Conservation (phyloP, 2,113 vertebrate genomes). For the Perca schrenkii region DNA sequence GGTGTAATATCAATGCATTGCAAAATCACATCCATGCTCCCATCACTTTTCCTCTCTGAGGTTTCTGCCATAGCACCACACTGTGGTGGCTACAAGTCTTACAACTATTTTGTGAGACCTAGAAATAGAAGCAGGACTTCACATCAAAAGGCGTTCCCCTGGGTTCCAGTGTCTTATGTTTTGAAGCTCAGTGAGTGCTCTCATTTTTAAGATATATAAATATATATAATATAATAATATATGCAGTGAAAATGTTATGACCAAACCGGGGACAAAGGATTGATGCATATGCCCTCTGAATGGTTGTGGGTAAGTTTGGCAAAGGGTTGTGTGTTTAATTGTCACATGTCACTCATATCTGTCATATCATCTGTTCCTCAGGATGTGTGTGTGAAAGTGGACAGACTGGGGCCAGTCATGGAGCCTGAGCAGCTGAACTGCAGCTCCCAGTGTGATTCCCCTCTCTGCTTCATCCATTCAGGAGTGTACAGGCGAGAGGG, state of each 20-base stretch:
- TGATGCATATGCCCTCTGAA: neutral
- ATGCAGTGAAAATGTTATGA: neutral
- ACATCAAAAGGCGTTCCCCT: neutral
- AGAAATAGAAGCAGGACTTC: neutral
- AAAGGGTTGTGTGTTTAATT: neutral
- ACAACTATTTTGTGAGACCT: conserved; percentile 26
- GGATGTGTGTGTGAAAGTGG: conserved; percentile 66
- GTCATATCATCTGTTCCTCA: conserved; percentile 22
- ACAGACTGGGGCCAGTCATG: conserved; percentile 81
- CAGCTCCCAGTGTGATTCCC: conserved; percentile 87
- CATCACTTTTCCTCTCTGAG: neutral
- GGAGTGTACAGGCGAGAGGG: conserved; percentile 82
- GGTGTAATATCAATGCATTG: neutral
- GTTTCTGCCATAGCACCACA: conserved; percentile 65
- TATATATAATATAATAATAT: no score
- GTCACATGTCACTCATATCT: neutral
- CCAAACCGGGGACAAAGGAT: neutral
- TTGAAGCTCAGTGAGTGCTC: neutral
- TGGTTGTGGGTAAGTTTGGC: neutral
- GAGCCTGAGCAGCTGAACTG: conserved; percentile 92
- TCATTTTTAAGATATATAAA: neutral
- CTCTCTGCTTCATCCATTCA: conserved; percentile 79
- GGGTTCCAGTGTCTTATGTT: neutral
- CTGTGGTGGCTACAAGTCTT: conserved; percentile 57
- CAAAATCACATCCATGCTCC: neutral